These are phyloP conservation scores for Sisor rabdophorus DNA, from an alignment of 2,113 vertebrate genomes.

Conservation along the genomic window DNA sequence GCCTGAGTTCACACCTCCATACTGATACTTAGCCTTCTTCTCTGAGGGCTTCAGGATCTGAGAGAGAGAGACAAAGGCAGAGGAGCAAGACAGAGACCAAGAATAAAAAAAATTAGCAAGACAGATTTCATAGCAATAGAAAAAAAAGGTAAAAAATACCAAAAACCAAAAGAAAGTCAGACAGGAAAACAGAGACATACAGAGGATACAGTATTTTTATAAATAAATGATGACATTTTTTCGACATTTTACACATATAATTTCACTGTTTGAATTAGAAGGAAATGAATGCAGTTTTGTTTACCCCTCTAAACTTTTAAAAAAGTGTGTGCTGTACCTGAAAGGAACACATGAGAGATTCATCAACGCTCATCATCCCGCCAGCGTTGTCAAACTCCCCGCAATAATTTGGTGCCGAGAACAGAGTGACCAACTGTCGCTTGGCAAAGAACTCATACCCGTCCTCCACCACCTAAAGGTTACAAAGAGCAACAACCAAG, in stretches of 20 bases:
- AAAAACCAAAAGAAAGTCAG: neutral
- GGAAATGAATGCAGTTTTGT: too few species aligned
- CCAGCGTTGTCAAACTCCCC: slow-evolving; percentile 88
- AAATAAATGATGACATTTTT: too few species aligned
- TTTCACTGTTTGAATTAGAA: too few species aligned
- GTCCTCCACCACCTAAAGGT: slow-evolving; percentile 80
- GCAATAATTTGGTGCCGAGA: slow-evolving; percentile 87
- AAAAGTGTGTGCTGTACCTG: slow-evolving; percentile 62
- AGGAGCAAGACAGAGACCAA: neutral
- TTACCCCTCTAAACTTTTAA: too few species aligned
- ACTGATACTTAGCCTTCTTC: slow-evolving; percentile 93
- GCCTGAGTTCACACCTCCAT: slow-evolving; percentile 85
- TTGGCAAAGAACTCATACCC: slow-evolving; percentile 90
- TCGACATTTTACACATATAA: too few species aligned
- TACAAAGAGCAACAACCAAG: neutral
- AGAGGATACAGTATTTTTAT: too few species aligned
- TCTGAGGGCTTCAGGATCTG: slow-evolving; percentile 88
- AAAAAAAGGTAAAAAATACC: neutral
- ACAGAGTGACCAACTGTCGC: slow-evolving; percentile 83
- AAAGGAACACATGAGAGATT: slow-evolving; percentile 89
- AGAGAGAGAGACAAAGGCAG: slow-evolving; percentile 32
- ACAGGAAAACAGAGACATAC: too few species aligned
- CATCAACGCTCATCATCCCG: slow-evolving; percentile 89
- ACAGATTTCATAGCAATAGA: neutral
- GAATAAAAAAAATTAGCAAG: neutral